These are phyloP conservation scores for Temnopleurus reevesii DNA, from an alignment of 53 echinoderm and acorn worm species.

Conservation along the genomic window DNA sequence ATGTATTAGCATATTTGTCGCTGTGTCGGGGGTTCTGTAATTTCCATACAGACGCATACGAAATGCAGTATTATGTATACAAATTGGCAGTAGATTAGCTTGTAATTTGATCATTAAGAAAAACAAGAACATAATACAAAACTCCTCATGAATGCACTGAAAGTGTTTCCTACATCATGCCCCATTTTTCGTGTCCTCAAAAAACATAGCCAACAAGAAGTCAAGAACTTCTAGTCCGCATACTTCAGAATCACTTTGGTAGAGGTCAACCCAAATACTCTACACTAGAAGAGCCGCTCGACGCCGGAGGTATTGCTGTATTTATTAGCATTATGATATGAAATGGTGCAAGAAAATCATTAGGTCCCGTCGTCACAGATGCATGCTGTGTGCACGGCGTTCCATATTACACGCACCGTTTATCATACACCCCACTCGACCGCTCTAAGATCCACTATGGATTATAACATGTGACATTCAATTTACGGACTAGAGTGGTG, in stretches of 20 bases:
- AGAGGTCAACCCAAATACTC: too few relatives aligned
- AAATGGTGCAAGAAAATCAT: conserved; percentile 31
- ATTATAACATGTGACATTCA: conserved; percentile 16
- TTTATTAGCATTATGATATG: neutral
- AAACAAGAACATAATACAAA: too few relatives aligned
- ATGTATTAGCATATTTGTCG: too few relatives aligned
- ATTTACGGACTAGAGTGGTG: conserved; percentile 34
- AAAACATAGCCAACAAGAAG: too few relatives aligned
- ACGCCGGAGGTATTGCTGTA: neutral
- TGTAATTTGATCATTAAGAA: too few relatives aligned
- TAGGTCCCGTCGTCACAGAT: neutral
- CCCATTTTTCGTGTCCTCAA: too few relatives aligned
- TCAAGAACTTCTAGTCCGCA: too few relatives aligned
- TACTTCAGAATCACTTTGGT: neutral
- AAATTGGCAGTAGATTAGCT: too few relatives aligned
- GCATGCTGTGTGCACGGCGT: neutral
- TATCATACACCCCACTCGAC: neutral
- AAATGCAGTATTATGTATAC: too few relatives aligned
- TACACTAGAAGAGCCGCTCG: neutral
- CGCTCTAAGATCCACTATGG: neutral
- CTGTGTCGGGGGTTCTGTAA: too few relatives aligned
- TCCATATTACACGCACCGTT: conserved; percentile 9
- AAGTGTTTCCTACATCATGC: too few relatives aligned
- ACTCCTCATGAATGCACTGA: neutral
- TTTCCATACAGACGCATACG: too few relatives aligned